Percentiles rank a stretch among this genome's conserved stretches.
Conservation (phyloP, 2,797 vertebrate genomes). For the Manis pentadactyla region DNA sequence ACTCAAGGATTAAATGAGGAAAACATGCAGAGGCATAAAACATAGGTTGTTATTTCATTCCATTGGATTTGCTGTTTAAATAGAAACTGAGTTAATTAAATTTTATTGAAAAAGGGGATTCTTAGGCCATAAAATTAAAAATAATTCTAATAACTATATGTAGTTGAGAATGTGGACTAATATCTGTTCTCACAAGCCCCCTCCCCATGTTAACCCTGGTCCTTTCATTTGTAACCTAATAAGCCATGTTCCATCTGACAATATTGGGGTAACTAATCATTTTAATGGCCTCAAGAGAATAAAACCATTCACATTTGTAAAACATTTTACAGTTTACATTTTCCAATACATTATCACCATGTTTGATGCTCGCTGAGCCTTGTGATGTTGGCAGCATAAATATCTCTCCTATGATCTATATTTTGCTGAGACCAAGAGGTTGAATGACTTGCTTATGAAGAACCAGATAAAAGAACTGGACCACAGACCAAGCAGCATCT, state of each 20-base stretch:
- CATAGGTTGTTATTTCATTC: constrained; percentile 75
- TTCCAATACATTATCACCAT: not conserved
- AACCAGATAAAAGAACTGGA: not conserved
- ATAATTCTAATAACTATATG: constrained; percentile 72
- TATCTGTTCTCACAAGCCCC: constrained; percentile 49
- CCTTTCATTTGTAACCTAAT: constrained; percentile 72
- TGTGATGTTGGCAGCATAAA: not conserved
- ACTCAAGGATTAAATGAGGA: constrained; percentile 76
- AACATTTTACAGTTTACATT: constrained; percentile 55
- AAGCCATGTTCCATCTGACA: constrained; percentile 62
- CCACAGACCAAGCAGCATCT: not conserved
- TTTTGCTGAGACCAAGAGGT: not conserved
- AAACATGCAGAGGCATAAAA: constrained; percentile 73
- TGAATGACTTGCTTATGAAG: not conserved
- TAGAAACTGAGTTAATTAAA: constrained; percentile 79
- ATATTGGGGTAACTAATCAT: constrained; percentile 68
- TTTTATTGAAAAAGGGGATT: constrained; percentile 78
- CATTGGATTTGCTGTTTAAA: constrained; percentile 70
- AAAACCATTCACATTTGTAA: constrained; percentile 60
- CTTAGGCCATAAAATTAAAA: constrained; percentile 78
- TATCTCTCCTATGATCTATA: accelerated
- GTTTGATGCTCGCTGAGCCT: not conserved
- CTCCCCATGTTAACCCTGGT: not conserved
- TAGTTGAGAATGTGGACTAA: constrained; percentile 58
- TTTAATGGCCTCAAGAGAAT: constrained; percentile 59